A percentile compares a stretch with the other conserved stretches of the same genome.
Evolutionary conservation across 2,113 vertebrate genomes (phyloP).

Genomic region (Gadus chalcogrammus): DNA sequence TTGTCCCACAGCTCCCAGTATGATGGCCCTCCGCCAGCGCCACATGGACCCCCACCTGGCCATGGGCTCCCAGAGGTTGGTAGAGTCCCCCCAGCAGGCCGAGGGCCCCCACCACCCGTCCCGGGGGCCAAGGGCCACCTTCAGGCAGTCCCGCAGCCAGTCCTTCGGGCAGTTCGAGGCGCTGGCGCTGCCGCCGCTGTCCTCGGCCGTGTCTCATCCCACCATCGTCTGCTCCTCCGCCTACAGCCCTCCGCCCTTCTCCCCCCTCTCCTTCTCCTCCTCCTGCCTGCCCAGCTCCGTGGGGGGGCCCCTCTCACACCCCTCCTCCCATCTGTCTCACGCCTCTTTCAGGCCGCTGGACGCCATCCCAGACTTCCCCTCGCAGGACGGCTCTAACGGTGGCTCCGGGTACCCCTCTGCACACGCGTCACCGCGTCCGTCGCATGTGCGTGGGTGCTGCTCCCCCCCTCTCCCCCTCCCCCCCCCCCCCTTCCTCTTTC

Average conservation of each 20-base stretch:
- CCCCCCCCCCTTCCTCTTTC: not conserved
- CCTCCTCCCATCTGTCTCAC: constrained; percentile 80
- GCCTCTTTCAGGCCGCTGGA: constrained; percentile 92
- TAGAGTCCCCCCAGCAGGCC: constrained; percentile 85
- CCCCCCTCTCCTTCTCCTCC: constrained; percentile 55
- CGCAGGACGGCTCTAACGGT: constrained; percentile 79
- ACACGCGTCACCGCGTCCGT: constrained; percentile 48
- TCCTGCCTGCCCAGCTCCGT: constrained; percentile 65
- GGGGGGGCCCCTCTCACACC: constrained; percentile 34
- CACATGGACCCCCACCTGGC: constrained; percentile 87
- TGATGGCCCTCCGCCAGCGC: constrained; percentile 90
- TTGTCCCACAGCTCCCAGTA: constrained; percentile 81
- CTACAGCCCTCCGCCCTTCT: constrained; percentile 58
- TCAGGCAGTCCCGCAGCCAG: constrained; percentile 84
- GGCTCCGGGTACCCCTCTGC: constrained; percentile 82
- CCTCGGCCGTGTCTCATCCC: constrained; percentile 71
- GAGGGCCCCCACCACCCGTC: constrained; percentile 62
- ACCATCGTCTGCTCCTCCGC: constrained; percentile 66
- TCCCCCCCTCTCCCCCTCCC: not conserved
- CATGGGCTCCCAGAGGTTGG: constrained; percentile 98
- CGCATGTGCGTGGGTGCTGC: constrained; percentile 54
- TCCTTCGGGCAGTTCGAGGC: constrained; percentile 82
- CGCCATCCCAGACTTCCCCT: constrained; percentile 82
- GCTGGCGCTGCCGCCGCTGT: constrained; percentile 70
- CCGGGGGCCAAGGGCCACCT: constrained; percentile 73